Base-by-base conservation (phyloP, 2,113 vertebrate genomes). In the Bujurquina vittata region DNA sequence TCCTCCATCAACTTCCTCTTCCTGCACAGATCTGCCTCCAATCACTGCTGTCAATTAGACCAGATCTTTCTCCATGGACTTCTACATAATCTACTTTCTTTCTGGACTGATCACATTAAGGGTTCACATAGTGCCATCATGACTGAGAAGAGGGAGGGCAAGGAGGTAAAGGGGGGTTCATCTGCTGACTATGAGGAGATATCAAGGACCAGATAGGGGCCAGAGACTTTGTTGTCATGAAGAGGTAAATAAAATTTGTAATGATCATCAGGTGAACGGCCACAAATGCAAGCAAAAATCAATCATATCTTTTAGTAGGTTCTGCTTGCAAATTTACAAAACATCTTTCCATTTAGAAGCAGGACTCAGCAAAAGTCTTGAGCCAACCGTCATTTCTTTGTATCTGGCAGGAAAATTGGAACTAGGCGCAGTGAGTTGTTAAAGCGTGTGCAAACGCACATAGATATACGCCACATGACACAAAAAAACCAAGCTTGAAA, bases 11-110 rank as follows among this genome's bases (percentile, higher is more conserved):
- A 84, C 87, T 91, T 92, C 89, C 87, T 84, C 83, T 94, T 94
- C 94, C 94, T 89, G 86, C 84, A 73, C 86, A 91, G 91, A 87
- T 93, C 95, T 95, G 95, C 91, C 92, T 95, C 90, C 91, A 92
- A 93, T 95, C 95, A 94, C 93, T 59, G 87, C 94, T 94, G 93
- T 94, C 95, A 95, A 95, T 95, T 95, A 95, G 79, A 83, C 77
- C 89, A 84, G 81, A 84, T 87, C 90, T 89, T 93, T 94, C 94
- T 93, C 89, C 89, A 79, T 90, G 87, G 91, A 93, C 94, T 92
- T 88, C 87, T 73, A 81, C 81, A 9, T 96, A 95, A 95, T 95
- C 92, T 75, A 94, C 93, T 95, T 95, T 95, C 93, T 93, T 88
- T 90, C 85, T 88, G 85, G 87, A 85, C 86, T 96, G 91, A 96